Evolutionary conservation across 2,888 invertebrate species (phyloP).

Genomic region (Microctonus hyperodae): DNA sequence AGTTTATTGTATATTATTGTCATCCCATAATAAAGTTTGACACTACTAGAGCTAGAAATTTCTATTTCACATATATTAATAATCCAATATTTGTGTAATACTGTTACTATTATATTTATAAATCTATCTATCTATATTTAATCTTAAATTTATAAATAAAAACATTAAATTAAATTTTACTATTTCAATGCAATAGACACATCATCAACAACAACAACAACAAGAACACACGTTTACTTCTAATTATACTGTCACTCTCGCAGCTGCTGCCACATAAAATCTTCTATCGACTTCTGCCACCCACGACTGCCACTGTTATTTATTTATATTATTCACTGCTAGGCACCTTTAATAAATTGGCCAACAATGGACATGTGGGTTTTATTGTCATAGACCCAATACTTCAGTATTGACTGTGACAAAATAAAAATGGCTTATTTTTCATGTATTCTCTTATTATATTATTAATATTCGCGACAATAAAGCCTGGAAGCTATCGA

Average conservation of each 20-base stretch:
- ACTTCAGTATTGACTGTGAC: neutral
- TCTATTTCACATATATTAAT: slow-evolving; percentile 5
- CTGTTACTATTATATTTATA: slow-evolving; percentile 11
- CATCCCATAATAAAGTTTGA: slow-evolving; percentile 9
- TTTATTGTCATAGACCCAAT: neutral
- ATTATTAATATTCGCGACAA: neutral
- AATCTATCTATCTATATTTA: slow-evolving; percentile 7
- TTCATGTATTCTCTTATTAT: slow-evolving; percentile 13
- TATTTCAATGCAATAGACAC: slow-evolving; percentile 15
- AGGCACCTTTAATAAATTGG: slow-evolving; percentile 34
- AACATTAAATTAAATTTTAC: neutral
- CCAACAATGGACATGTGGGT: slow-evolving; percentile 31
- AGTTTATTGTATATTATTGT: slow-evolving; percentile 20
- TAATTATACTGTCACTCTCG: slow-evolving; percentile 10
- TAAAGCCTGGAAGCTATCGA: slow-evolving; percentile 12
- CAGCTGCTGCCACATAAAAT: slow-evolving; percentile 24
- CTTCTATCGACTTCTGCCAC: neutral
- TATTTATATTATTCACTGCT: slow-evolving; percentile 24
- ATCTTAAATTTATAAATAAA: neutral
- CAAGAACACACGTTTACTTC: slow-evolving; percentile 18
- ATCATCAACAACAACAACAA: slow-evolving; percentile 28
- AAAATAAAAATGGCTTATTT: slow-evolving; percentile 5
- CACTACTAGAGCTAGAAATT: slow-evolving; percentile 17
- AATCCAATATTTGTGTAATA: slow-evolving; percentile 9
- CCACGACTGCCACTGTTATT: slow-evolving; percentile 14